Base-by-base conservation (phyloP, 2,888 invertebrate species). In the Mimachlamys varia region DNA sequence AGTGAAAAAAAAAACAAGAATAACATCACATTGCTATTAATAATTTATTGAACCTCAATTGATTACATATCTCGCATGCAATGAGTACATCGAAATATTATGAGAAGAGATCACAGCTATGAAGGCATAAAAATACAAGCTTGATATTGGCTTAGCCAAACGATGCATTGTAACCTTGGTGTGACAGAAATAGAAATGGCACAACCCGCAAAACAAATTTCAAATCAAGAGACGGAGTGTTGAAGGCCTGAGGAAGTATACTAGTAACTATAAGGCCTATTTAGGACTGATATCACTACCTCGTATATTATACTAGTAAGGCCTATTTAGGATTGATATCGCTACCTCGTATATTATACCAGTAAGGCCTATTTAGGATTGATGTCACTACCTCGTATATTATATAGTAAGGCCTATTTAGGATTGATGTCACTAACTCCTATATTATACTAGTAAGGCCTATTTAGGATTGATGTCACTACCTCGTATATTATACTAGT, bases 131-230 rank as follows among this genome's bases (percentile, higher is more conserved):
- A 76, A 76, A 33, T 33, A 76, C 76, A 76, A 76, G 76, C 76
- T 76, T 76, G 76, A 76, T 76, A 76, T 76, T 76, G 76, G 76
- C 76, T 76, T 76, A 76, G 76, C 76, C 76, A 76, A 76, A 76
- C 33, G 76, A 76, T 76, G 76, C 33, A 15, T 76, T 76, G 76
- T 76, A 76, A 27, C 13, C 76, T 33, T 19, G 22, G 33, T 15
- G 33, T 76, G 76, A 33, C 76, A 27, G 76, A 76, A 76, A 15
- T 12, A 76, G 76, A 76, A 76, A 76, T 76, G 15, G 76, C 76
- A 76, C 76, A 33, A 76, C 76, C 76, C 33, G 76, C 27, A 76
- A 33, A 27, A 76, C 27, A 27, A 3, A 22, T 76, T 27, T 76
- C 76, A 76, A 33, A 76, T 76, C 76, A 12, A 76, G 33, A 76